phyloP scores from a whole-genome alignment of 2,888 invertebrate genomes.

The Acleris holmiana region DNA sequence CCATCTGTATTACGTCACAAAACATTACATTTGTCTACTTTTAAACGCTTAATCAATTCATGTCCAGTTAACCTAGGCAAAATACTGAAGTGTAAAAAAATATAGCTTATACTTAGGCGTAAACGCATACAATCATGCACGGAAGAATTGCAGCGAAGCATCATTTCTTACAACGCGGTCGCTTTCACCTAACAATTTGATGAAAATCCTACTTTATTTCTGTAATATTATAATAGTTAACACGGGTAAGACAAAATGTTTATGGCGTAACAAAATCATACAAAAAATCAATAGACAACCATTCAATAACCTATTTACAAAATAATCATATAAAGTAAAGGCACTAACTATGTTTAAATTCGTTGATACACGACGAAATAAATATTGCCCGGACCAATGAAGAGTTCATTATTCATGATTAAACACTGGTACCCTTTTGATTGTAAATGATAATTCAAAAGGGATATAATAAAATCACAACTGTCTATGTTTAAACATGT shows the following conservation, averaged over 20 bases:
- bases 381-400: constrained; percentile 7
- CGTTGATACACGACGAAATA: constrained; percentile 33
- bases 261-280: constrained; percentile 25
- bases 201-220: no score
- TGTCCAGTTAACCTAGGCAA: constrained; percentile 3
- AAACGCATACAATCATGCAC: constrained; percentile 9
- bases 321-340: constrained; percentile 19
- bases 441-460: background rate
- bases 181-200: no score
- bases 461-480: constrained; percentile 16
- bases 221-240: background rate
- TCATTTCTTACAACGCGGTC: no score
- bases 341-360: constrained; percentile 36
- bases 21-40: constrained; percentile 13
- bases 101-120: constrained; percentile 14
- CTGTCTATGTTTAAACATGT: constrained; percentile 22
- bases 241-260: background rate
- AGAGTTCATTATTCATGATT: background rate
- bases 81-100: constrained; percentile 37
- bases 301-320: constrained; percentile 36
- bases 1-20: constrained; percentile 5
- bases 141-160: constrained; percentile 9
- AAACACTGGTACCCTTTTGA: background rate
- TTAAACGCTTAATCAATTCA: constrained; percentile 3
- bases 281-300: constrained; percentile 17